Conservation (phyloP, 2,113 vertebrate species). For the Etheostoma spectabile region DNA sequence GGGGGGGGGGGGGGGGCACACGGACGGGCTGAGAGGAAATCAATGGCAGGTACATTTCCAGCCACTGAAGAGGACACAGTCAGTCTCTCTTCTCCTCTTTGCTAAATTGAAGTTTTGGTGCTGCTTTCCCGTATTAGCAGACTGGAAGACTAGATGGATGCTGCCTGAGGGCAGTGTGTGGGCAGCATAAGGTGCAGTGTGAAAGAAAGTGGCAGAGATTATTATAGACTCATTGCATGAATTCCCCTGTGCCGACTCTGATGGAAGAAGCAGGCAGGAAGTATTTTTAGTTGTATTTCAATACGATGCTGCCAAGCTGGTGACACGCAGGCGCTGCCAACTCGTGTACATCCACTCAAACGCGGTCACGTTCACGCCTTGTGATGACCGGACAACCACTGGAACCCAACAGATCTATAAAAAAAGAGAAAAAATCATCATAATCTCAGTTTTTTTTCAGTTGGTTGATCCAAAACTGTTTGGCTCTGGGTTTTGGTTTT, state of each 20-base stretch:
- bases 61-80: constrained; percentile 17
- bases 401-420: too few relatives aligned
- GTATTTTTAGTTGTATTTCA: constrained; percentile 58
- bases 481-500: not conserved
- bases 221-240: constrained; percentile 37
- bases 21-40: constrained; percentile 54
- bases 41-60: constrained; percentile 53
- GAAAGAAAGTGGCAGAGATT: constrained; percentile 36
- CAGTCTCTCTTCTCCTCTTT: constrained; percentile 27
- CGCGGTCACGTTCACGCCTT: not conserved
- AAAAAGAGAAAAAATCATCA: too few relatives aligned
- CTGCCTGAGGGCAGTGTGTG: constrained; percentile 31
- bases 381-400: not conserved
- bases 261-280: constrained; percentile 26
- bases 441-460: too few relatives aligned
- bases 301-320: not conserved
- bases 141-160: constrained; percentile 14
- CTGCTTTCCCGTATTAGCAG: constrained; percentile 25
- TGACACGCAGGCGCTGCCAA: constrained; percentile 7
- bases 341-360: not conserved
- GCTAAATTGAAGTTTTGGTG: constrained; percentile 48
- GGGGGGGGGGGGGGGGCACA: not conserved
- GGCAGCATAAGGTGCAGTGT: constrained; percentile 33
- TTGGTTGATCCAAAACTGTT: not conserved
- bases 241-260: constrained; percentile 13